Evolutionary conservation across 2,797 vertebrate genomes (phyloP), one percentile per base, ranked within the genome.

Genomic region (Percopsis omiscomaycus): DNA sequence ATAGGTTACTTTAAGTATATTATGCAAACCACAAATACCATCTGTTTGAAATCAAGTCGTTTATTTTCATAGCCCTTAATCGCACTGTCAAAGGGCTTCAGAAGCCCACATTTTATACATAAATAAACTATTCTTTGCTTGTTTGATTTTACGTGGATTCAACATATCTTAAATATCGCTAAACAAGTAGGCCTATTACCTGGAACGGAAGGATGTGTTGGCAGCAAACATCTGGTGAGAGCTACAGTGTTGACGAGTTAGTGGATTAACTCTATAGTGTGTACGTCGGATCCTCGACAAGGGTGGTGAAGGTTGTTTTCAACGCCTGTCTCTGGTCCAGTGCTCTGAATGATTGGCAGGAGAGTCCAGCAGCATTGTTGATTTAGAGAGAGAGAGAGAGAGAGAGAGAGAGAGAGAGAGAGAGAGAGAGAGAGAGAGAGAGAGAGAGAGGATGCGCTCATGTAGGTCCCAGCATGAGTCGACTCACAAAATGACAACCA

Each of bases 331-430:
- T 85, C 70, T 85, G 85, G 81, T 88, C 80, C 82, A 79, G 68
- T 76, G 84, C 82, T 80, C 77, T 61, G 69, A 71, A 84, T 86
- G 83, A 89, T 88, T 84, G 85, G 89, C 88, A 85, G 81, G 61
- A 66, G 51, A 77, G 67, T 85, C 81, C 78, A 78, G 62, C 71
- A 58, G 22, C 22, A 22, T 66, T 81, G 83, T 84, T 67, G 60
- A 80, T 83, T 77, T 84, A 53, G 44, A 67, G 49, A 9, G 22
- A 46, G 56, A 32, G 56, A 66, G 42, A 28, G 49, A 16, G 66
- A 73, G 47, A n/a, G 48, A 49, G 9, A 52, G 50, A 52, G n/a
- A 9, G 50, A 16, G 50, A 22, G 50, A 52, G 50, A 27, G 50
- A 52, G 15, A 27, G 11, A 29, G 27, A 3, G 3, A 10, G 50